Conservation (phyloP, 2,888 invertebrate species). For the Taenaris catops region DNA sequence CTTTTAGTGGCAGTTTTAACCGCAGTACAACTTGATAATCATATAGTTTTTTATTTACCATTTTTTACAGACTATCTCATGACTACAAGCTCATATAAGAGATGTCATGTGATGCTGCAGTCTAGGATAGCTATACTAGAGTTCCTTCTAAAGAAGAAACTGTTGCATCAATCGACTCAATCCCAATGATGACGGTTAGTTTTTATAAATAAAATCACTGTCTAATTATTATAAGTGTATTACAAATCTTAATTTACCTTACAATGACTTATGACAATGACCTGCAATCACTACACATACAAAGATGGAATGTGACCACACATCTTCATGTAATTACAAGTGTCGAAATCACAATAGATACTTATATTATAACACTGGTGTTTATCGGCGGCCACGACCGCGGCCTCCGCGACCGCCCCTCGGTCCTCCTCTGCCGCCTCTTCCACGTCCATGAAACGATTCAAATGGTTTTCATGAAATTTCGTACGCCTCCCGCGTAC, state of each 20-base stretch:
- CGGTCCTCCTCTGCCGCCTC: conserved; percentile 86
- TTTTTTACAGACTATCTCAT: too few relatives aligned
- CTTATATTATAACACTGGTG: conserved; percentile 29
- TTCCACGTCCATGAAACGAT: conserved; percentile 84
- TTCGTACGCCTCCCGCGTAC: too few relatives aligned
- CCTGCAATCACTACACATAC: conserved; percentile 1
- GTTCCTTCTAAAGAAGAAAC: too few relatives aligned
- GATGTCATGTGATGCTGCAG: too few relatives aligned
- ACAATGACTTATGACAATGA: conserved; percentile 1
- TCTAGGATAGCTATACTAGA: too few relatives aligned
- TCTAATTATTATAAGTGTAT: conserved; percentile 10
- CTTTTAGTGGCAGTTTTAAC: too few relatives aligned
- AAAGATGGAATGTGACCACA: not conserved
- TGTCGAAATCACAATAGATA: conserved; percentile 39
- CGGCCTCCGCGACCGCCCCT: conserved; percentile 81
- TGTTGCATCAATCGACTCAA: too few relatives aligned
- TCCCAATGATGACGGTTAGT: too few relatives aligned
- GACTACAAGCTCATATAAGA: too few relatives aligned
- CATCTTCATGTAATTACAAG: conserved; percentile 9
- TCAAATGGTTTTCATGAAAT: too few relatives aligned
- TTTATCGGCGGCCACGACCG: conserved; percentile 67
- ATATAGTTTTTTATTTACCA: too few relatives aligned
- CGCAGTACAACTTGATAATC: too few relatives aligned
- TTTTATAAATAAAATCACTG: conserved; percentile 1
- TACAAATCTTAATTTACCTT: conserved; percentile 12